Percentiles rank a stretch among this genome's conserved stretches.
phyloP scores from a whole-genome alignment of 2,888 invertebrate genomes.

The Vesta saturnalis region DNA sequence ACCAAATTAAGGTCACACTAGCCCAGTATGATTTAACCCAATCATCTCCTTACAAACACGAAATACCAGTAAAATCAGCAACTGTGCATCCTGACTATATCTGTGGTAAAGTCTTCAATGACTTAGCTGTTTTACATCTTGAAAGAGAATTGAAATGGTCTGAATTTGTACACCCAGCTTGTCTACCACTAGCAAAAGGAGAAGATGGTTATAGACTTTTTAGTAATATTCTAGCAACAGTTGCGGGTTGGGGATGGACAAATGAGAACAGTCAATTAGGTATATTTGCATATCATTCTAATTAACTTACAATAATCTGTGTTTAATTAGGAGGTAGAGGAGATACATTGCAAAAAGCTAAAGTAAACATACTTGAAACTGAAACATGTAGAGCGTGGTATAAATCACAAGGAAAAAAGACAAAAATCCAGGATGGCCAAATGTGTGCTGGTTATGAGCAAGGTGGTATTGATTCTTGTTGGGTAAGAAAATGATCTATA shows the following conservation, averaged over 20 bases:
- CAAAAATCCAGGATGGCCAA: conserved; percentile 76
- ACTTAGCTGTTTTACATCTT: conserved; percentile 81
- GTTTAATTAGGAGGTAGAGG: conserved; percentile 70
- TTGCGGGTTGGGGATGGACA: conserved; percentile 90
- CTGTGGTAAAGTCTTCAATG: conserved; percentile 69
- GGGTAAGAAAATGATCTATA: conserved; percentile 69
- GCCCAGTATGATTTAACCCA: conserved; percentile 77
- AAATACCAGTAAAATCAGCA: conserved; percentile 65
- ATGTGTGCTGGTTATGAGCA: conserved; percentile 88
- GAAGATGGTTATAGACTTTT: conserved; percentile 63
- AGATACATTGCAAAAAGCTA: conserved; percentile 80
- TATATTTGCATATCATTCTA: conserved; percentile 43
- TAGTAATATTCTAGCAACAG: conserved; percentile 71
- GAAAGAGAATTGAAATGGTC: conserved; percentile 73
- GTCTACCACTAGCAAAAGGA: conserved; percentile 70
- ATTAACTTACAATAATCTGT: too few relatives aligned
- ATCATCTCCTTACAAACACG: conserved; percentile 63
- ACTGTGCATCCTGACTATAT: conserved; percentile 81
- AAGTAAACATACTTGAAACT: conserved; percentile 78
- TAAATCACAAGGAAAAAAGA: conserved; percentile 77
- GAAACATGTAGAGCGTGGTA: conserved; percentile 81
- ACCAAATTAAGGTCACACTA: conserved; percentile 73
- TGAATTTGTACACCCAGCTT: conserved; percentile 78
- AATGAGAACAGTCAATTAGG: conserved; percentile 77
- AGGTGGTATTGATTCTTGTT: conserved; percentile 87